Percentiles rank a stretch among this genome's conserved stretches.
These are phyloP conservation scores for Aphidius gifuensis DNA, from an alignment of 1,140 invertebrate species.

Conservation along the genomic window DNA sequence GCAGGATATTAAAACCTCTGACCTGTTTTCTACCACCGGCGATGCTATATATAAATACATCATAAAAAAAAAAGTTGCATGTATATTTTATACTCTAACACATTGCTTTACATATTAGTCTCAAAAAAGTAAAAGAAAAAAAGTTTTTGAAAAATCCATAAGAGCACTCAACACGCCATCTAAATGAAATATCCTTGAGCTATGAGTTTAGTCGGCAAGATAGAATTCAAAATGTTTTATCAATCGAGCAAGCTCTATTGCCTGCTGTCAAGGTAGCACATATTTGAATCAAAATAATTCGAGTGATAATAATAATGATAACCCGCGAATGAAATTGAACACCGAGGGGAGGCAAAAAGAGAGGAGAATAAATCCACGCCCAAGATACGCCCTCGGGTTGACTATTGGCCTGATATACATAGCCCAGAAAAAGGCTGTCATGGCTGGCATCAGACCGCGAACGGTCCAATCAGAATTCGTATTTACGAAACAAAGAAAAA, in stretches of 20 bases:
- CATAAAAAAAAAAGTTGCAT: too few species aligned
- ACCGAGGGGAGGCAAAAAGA: background rate
- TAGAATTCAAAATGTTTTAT: background rate
- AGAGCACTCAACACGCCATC: too few species aligned
- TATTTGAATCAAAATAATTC: conserved; percentile 9
- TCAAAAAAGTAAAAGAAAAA: too few species aligned
- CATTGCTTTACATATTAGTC: too few species aligned
- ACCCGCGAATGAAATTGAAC: conserved; percentile 30
- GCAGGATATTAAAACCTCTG: conserved; percentile 56
- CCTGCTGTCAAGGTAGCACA: background rate
- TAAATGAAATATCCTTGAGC: too few species aligned
- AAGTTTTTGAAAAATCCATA: too few species aligned
- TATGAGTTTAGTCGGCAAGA: too few species aligned
- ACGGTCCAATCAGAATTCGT: conserved; percentile 51
- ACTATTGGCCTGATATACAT: conserved; percentile 54
- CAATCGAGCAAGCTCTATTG: background rate
- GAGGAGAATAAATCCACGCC: conserved; percentile 40
- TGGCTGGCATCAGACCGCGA: conserved; percentile 45
- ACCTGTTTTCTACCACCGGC: conserved; percentile 44
- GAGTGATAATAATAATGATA: conserved; percentile 40
- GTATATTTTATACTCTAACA: too few species aligned
- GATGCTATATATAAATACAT: conserved; percentile 7
- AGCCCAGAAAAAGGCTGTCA: conserved; percentile 49
- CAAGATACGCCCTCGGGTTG: conserved; percentile 50
- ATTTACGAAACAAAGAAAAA: conserved; percentile 48